Percentiles rank a stretch among this genome's conserved stretches.
phyloP scores from a whole-genome alignment of 2,888 invertebrate genomes.

The Heteromyza rotundicornis region DNA sequence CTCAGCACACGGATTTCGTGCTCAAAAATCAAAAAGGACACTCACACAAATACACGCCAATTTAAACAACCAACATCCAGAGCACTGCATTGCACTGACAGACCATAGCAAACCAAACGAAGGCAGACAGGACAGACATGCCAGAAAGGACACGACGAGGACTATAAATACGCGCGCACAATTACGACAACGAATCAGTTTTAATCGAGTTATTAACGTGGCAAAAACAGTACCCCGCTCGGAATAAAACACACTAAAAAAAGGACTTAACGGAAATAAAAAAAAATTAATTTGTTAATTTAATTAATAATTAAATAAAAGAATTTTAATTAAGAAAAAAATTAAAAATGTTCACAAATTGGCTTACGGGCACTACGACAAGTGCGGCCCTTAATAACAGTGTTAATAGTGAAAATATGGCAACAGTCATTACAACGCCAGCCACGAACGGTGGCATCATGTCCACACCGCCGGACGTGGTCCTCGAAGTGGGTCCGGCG shows the following conservation, averaged over 20 bases:
- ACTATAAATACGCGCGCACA: conserved; percentile 59
- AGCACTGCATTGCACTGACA: background rate
- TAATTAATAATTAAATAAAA: background rate
- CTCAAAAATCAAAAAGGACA: too few relatives aligned
- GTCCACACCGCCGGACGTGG: conserved; percentile 67
- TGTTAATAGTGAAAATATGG: background rate
- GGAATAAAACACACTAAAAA: too few relatives aligned
- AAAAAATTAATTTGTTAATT: background rate
- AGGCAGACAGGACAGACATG: conserved; percentile 7
- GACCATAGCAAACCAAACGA: background rate
- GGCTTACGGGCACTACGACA: conserved; percentile 55
- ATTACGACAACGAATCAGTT: conserved; percentile 58
- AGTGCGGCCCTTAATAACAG: conserved; percentile 22
- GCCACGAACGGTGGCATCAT: conserved; percentile 31
- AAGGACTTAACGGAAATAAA: background rate
- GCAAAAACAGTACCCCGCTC: conserved; percentile 26
- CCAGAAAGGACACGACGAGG: conserved; percentile 15
- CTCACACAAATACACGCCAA: too few relatives aligned
- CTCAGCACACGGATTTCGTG: too few relatives aligned
- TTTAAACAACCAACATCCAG: conserved; percentile 8
- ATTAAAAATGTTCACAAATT: conserved; percentile 60
- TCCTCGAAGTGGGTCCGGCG: conserved; percentile 69
- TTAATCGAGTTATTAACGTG: conserved; percentile 54
- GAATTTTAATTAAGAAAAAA: background rate
- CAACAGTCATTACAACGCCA: conserved; percentile 16